These are phyloP conservation scores for Nematolebias whitei DNA, from an alignment of 2,113 vertebrate genomes.

Conservation along the genomic window DNA sequence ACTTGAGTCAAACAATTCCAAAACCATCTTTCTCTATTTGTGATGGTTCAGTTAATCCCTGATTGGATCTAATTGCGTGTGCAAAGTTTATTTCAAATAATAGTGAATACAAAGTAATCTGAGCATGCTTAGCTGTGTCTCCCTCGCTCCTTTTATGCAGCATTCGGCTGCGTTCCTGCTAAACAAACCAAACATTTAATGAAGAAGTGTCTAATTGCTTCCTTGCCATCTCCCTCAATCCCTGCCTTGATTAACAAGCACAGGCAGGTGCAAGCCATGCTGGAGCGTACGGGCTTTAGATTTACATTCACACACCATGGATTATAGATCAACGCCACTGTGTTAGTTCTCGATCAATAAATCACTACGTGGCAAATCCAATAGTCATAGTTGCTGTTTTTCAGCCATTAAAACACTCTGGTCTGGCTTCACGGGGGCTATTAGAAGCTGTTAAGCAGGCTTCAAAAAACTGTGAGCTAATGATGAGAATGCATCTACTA, in stretches of 20 bases:
- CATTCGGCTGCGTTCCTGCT: constrained; percentile 49
- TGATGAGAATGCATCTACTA: constrained; percentile 72
- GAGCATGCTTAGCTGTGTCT: constrained; percentile 44
- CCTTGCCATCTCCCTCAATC: constrained; percentile 48
- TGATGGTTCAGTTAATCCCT: constrained; percentile 79
- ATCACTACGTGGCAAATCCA: constrained; percentile 30
- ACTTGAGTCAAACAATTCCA: constrained; percentile 67
- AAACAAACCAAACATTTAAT: constrained; percentile 75
- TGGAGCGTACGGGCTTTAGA: constrained; percentile 22
- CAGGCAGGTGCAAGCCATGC: constrained; percentile 45
- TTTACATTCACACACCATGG: constrained; percentile 44
- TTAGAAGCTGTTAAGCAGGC: constrained; percentile 67
- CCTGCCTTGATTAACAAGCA: constrained; percentile 54
- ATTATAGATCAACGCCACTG: constrained; percentile 42
- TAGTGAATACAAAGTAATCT: constrained; percentile 57
- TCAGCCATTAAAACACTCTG: constrained; percentile 57
- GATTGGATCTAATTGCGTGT: constrained; percentile 79
- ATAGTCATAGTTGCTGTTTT: constrained; percentile 43
- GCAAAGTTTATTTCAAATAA: constrained; percentile 66
- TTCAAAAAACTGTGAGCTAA: constrained; percentile 61
- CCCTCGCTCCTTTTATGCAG: constrained; percentile 48
- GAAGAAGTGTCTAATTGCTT: constrained; percentile 71
- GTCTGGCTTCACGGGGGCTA: constrained; percentile 60
- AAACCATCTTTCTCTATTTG: constrained; percentile 63
- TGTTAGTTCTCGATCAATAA: constrained; percentile 43